Evolutionary conservation across 2,113 vertebrate genomes (phyloP), one percentile per base, ranked within the genome.

Genomic region (Myotis lucifugus): DNA sequence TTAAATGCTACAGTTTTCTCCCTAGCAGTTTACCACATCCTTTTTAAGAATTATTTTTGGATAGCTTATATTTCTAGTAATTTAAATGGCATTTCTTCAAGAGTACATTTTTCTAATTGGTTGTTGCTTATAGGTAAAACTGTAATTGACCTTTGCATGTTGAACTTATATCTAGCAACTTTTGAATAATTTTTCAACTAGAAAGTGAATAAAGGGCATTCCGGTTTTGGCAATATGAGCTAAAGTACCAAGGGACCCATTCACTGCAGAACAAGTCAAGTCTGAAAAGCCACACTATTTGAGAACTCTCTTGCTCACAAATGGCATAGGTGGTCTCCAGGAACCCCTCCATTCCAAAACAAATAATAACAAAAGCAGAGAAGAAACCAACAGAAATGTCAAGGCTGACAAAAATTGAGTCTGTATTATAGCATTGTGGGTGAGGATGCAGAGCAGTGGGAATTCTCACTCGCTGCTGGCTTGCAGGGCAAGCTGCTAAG

Each of bases 311-410:
- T 76, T 66, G 13, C 5, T 93, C 27, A 70, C 11, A 74, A 92
- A 70, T 81, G 10, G 15, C 73, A 84, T 18, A 92, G 7, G 8
- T 69, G 50, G 25, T 27, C 13, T 67, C 70, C 3, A 87, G 90
- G 25, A 52, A 66, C 70, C 5, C 5, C 8, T 79, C 12, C 14
- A 86, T 73, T 66, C 8, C 27, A n/a, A 93, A 88, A 66, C 14
- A 94, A 59, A 42, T 95, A 88, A 88, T 56, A 83, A 81, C 15
- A 96, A 85, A 79, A 85, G 27, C 34, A 88, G 8, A 73, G 91
- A 70, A 88, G 6, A 85, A 95, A 32, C 17, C 3, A 83, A 69
- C 46, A 90, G 84, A 88, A 88, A 77, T 64, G 1, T 40, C 6
- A 79, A 64, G 42, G 6, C 1, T 67, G 3, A 81, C 19, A 83